These are phyloP conservation scores for Camptogramma bilineatum DNA, from an alignment of 2,888 invertebrate genomes.

Conservation along the genomic window DNA sequence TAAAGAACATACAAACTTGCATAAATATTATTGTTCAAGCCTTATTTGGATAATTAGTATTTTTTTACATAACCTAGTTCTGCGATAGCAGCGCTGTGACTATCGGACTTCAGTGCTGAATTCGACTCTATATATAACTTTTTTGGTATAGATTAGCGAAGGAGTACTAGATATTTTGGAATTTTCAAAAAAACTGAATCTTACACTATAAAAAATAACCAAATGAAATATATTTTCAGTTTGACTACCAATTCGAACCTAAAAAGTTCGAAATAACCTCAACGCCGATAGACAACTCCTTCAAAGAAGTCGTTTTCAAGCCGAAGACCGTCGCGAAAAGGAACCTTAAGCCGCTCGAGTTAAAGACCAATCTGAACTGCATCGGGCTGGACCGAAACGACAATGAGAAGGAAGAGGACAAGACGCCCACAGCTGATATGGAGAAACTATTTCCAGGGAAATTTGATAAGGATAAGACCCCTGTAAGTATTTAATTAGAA, in stretches of 20 bases:
- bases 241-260: constrained; percentile 43
- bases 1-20: too few relatives aligned
- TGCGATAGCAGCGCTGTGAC: too few relatives aligned
- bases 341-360: constrained; percentile 83
- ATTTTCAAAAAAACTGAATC: too few relatives aligned
- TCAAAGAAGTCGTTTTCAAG: constrained; percentile 64
- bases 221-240: constrained; percentile 24
- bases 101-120: too few relatives aligned
- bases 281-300: constrained; percentile 41
- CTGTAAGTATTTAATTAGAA: constrained; percentile 57
- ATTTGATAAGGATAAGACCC: constrained; percentile 73
- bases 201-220: too few relatives aligned
- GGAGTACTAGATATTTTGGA: too few relatives aligned
- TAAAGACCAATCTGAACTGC: constrained; percentile 81
- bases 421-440: constrained; percentile 68
- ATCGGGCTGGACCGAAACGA: constrained; percentile 74
- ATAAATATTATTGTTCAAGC: too few relatives aligned
- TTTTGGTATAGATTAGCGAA: too few relatives aligned
- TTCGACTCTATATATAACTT: too few relatives aligned
- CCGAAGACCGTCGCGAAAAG: constrained; percentile 71
- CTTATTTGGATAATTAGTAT: too few relatives aligned
- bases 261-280: constrained; percentile 47
- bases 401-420: constrained; percentile 80
- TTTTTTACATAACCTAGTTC: too few relatives aligned
- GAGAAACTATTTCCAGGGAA: constrained; percentile 57